phyloP scores from a whole-genome alignment of 1,140 invertebrate species.

The Drosophila sulfurigaster region DNA sequence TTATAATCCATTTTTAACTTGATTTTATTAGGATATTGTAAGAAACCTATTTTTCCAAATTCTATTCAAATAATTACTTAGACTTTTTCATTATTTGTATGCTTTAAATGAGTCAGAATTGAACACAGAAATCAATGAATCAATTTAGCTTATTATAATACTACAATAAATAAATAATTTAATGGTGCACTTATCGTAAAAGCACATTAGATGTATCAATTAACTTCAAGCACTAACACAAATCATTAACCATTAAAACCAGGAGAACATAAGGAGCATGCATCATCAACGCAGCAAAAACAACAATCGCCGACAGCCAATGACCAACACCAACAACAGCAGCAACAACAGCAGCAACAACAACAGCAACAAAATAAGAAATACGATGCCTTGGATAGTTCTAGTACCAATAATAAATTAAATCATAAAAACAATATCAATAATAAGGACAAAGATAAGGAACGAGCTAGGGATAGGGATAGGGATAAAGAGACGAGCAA shows the following conservation, averaged over 20 bases:
- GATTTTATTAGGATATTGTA: no score
- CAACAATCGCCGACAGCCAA: constrained; percentile 45
- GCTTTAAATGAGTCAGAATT: not conserved
- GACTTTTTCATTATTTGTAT: no score
- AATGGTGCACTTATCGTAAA: constrained; percentile 8
- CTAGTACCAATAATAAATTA: constrained; percentile 72
- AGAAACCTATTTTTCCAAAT: no score
- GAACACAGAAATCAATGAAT: not conserved
- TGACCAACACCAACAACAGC: constrained; percentile 36
- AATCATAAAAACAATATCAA: constrained; percentile 75
- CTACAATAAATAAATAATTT: constrained; percentile 16
- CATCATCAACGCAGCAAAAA: constrained; percentile 59
- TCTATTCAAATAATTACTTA: no score
- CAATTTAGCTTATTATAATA: not conserved
- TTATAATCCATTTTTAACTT: no score
- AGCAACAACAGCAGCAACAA: constrained; percentile 29
- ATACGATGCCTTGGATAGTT: constrained; percentile 75
- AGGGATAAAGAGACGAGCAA: constrained; percentile 48
- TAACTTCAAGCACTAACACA: constrained; percentile 28
- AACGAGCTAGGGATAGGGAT: constrained; percentile 38
- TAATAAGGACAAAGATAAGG: constrained; percentile 67
- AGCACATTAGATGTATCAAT: constrained; percentile 32
- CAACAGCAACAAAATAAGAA: constrained; percentile 58
- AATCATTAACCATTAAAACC: constrained; percentile 36
- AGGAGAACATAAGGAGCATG: constrained; percentile 76